Conservation (phyloP, 2,888 invertebrate species). For the Drosophila infuscata region DNA sequence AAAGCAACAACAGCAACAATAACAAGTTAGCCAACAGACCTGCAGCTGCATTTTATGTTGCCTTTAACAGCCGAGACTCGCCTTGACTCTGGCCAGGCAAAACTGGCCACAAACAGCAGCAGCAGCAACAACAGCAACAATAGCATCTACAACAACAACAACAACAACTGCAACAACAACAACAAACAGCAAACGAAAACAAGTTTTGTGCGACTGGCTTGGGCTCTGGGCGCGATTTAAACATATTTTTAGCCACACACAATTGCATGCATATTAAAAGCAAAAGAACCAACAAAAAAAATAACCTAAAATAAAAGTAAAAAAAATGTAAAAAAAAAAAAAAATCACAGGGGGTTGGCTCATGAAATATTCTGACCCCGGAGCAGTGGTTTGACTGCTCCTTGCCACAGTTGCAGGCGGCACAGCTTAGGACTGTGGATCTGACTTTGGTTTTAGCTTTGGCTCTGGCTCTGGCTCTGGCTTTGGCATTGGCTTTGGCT, state of each 20-base stretch:
- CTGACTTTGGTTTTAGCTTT: conserved; percentile 18
- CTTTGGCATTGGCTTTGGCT: conserved; percentile 16
- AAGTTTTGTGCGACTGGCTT: conserved; percentile 54
- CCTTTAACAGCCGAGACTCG: conserved; percentile 63
- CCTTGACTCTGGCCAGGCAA: conserved; percentile 71
- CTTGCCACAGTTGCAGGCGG: conserved; percentile 31
- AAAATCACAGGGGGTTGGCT: conserved; percentile 51
- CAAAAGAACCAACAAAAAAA: conserved; percentile 29
- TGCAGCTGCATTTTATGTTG: conserved; percentile 67
- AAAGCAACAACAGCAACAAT: conserved; percentile 25
- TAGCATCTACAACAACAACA: conserved; percentile 28
- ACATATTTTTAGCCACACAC: conserved; percentile 79
- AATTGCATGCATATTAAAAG: conserved; percentile 79
- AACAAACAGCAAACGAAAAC: conserved; percentile 40
- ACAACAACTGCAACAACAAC: conserved; percentile 25
- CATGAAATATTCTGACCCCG: conserved; percentile 79
- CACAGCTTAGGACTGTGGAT: conserved; percentile 23
- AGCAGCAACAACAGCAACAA: background rate
- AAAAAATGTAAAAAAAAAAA: conserved; percentile 2
- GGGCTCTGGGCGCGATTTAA: conserved; percentile 79
- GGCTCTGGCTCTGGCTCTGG: background rate
- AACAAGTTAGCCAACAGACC: conserved; percentile 65
- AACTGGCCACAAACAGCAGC: conserved; percentile 51
- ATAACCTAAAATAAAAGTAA: conserved; percentile 4
- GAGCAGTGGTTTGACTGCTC: conserved; percentile 72